Base-by-base conservation (phyloP, 2,888 invertebrate species). In the Exephanes ischioxanthus region DNA sequence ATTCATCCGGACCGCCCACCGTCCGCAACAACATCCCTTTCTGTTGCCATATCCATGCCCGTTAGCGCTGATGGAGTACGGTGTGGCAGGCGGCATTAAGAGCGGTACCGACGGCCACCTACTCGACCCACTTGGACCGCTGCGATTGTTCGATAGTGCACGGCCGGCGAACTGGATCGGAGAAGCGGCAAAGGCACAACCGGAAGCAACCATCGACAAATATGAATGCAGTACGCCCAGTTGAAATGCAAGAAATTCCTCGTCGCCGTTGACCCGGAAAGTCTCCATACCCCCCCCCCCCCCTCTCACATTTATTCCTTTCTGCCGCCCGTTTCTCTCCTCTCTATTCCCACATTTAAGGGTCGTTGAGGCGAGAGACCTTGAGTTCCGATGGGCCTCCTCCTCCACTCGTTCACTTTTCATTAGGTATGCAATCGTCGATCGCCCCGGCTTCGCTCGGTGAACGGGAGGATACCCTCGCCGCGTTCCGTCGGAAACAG, bases 41-140 rank as follows among this genome's bases (percentile, higher is more conserved):
- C 9, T 11, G 9, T 41, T 41, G 45, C 45, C 45, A 45, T 41
- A 41, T 9, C 41, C 3, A 3, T 45, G 33, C 6, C 61, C 3
- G n/a, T 45, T 48, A 26, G 30, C 48, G 22, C 48, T 5, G 51
- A 51, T 45, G 58, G 45, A 55, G 51, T 30, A 45, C 53, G 51
- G 45, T 51, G 71, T 37, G 33, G 53, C 30, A 51, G 53, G 37
- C 16, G 30, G 67, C 41, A 41, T 41, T 48, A 37, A 3, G 55
- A 81, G 53, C 33, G 63, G 51, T 72, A 73, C 63, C 70, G 81
- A 70, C 76, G 68, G 63, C 68, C 81, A 48, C 70, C 66, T 81
- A 86, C 87, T 89, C 87, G 88, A 88, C 89, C 89, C 85, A 89
- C 84, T 89, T 88, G 76, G 75, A 85, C 75, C 58, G 85, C 84